A percentile compares a stretch with the other conserved stretches of the same genome.
These are phyloP conservation scores for Euzetes globulus DNA, from an alignment of 2,888 invertebrate genomes.

Conservation along the genomic window DNA sequence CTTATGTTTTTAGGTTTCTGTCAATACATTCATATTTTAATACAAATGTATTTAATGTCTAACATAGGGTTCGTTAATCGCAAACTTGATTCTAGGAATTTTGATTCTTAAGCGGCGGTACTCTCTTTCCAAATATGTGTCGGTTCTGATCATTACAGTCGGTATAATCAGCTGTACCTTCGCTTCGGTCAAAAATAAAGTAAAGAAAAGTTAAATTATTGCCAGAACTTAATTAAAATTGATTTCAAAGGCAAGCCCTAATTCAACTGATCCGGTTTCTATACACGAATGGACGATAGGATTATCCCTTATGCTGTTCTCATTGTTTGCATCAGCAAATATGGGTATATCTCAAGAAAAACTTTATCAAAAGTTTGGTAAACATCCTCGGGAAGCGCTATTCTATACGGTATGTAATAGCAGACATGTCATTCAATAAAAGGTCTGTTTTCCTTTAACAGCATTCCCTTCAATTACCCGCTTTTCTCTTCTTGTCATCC, in stretches of 20 bases:
- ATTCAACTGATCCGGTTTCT: not conserved
- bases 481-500: constrained; percentile 68
- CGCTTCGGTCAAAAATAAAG: constrained; percentile 48
- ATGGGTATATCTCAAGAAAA: constrained; percentile 94
- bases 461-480: constrained; percentile 82
- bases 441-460: constrained; percentile 45
- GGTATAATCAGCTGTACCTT: constrained; percentile 87
- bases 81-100: constrained; percentile 91
- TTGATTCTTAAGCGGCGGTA: constrained; percentile 62
- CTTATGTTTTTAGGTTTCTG: not conserved
- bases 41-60: constrained; percentile 37
- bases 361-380: constrained; percentile 56
- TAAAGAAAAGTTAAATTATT: not conserved
- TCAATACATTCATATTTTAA: not conserved
- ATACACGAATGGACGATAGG: constrained; percentile 48
- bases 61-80: constrained; percentile 76
- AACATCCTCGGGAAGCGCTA: constrained; percentile 59
- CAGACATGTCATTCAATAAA: not conserved
- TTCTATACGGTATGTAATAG: constrained; percentile 63
- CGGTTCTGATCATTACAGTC: constrained; percentile 83
- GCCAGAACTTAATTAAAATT: not conserved
- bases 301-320: constrained; percentile 71
- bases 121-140: constrained; percentile 71
- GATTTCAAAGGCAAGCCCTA: not conserved
- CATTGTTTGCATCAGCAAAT: constrained; percentile 81